Conservation (phyloP, 2,113 vertebrate species). For the Podocnemis expansa region DNA sequence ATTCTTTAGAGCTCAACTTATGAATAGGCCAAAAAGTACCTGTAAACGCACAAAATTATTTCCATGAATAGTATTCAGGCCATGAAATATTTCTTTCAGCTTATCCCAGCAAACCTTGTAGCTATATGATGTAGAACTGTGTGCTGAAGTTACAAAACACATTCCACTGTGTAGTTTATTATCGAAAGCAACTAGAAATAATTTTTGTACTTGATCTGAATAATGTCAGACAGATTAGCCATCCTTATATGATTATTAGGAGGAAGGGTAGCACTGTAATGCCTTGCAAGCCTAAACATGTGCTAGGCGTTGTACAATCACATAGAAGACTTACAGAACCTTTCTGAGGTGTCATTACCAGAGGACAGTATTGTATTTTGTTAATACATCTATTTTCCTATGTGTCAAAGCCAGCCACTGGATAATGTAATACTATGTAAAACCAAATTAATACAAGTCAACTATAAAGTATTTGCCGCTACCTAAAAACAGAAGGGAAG, state of each 20-base stretch:
- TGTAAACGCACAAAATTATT: background rate
- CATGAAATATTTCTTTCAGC: constrained; percentile 17
- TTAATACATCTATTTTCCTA: background rate
- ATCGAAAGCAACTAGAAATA: constrained; percentile 61
- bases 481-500: background rate
- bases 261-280: constrained; percentile 5
- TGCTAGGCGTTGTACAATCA: constrained; percentile 30
- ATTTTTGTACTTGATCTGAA: constrained; percentile 24
- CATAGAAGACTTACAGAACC: background rate
- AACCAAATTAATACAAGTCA: constrained; percentile 45
- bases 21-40: background rate
- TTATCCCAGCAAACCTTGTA: constrained; percentile 40
- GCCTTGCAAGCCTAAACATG: constrained; percentile 33
- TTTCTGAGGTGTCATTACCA: background rate
- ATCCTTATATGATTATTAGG: constrained; percentile 30
- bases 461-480: background rate
- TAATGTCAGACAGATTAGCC: constrained; percentile 34
- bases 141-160: background rate
- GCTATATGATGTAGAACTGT: constrained; percentile 3
- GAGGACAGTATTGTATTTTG: background rate
- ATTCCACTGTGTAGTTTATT: constrained; percentile 21
- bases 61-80: background rate
- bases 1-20: background rate
- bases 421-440: background rate
- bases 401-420: background rate